phyloP scores from a whole-genome alignment of 2,797 vertebrate genomes.

The Dryobates pubescens region DNA sequence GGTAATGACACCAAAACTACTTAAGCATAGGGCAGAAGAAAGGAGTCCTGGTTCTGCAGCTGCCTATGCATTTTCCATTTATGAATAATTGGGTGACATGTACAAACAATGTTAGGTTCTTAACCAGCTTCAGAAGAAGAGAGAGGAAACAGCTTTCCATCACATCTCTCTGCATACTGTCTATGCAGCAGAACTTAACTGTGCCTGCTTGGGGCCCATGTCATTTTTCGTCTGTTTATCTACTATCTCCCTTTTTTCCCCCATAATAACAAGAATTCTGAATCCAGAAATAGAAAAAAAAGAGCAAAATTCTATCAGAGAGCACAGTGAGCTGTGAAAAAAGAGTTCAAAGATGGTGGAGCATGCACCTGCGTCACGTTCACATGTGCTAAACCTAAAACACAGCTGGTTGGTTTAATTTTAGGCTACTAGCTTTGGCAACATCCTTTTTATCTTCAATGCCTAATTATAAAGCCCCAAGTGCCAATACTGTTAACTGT shows the following conservation, averaged over 20 bases:
- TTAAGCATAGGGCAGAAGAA: neutral
- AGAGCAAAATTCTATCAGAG: neutral
- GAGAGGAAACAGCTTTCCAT: neutral
- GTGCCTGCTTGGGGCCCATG: neutral
- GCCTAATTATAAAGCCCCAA: slow-evolving; percentile 62
- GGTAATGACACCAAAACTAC: neutral
- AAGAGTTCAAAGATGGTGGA: neutral
- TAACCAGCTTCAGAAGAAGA: neutral
- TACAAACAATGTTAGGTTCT: neutral
- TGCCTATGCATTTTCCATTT: slow-evolving; percentile 16
- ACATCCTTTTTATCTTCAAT: slow-evolving; percentile 48
- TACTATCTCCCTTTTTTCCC: neutral
- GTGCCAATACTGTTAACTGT: slow-evolving; percentile 47
- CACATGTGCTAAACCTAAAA: slow-evolving; percentile 54
- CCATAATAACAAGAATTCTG: neutral
- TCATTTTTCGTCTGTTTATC: slow-evolving; percentile 22
- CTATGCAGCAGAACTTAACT: neutral
- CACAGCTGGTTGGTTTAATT: slow-evolving; percentile 71
- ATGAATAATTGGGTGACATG: neutral
- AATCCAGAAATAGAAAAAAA: slow-evolving; percentile 43
- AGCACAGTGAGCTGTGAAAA: neutral
- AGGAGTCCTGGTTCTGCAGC: neutral
- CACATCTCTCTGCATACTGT: neutral
- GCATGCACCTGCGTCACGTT: slow-evolving; percentile 42
- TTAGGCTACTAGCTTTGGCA: slow-evolving; percentile 66